Base-by-base conservation (phyloP, 37 sponge, comb jelly and placozoan genomes). In the Oopsacas minuta region DNA sequence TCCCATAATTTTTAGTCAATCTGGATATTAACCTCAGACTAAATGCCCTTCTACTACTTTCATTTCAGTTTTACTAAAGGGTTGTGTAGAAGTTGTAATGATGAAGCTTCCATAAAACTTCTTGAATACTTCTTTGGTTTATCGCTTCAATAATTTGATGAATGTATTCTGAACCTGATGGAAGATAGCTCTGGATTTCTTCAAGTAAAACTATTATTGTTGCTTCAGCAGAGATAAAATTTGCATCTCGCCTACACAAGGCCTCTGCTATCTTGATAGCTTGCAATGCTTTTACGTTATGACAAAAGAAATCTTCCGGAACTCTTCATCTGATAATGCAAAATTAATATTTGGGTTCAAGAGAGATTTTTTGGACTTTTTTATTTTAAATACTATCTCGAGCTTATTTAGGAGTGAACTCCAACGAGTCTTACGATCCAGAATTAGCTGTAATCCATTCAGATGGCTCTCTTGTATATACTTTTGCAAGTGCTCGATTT, bases 101-200 rank as follows among this genome's bases (percentile, higher is more conserved):
- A n/a, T 61, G 75, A 61, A 61, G 75, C 28, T 61, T 61, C 75
- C 32, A 61, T 61, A 61, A 32, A 61, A 61, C 30, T 61, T 61
- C 75, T n/a, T 61, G 75, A 61, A 61, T 61, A 61, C 75, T 61
- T 61, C 75, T 61, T 61, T 61, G 75, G 75, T 61, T 61, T n/a
- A 61, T 61, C 28, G 75, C 75, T 25, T 61, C 75, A 61, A 61
- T 61, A 61, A 61, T 61, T 61, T 61, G 75, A 61, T 61, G 75
- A 61, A 61, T 61, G 28, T 61, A 61, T 61, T 61, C 75, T 61
- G 75, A 61, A 61, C 75, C 75, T 61, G 75, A 61, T 61, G 75
- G 75, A 61, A 61, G 75, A 61, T 61, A 61, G 28, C 28, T 25
- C 20, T 61, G 75, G 75, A 61, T 61, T 61, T 61, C 75, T 32